These are phyloP conservation scores for Eurois occulta DNA, from an alignment of 2,888 invertebrate species.

Conservation along the genomic window DNA sequence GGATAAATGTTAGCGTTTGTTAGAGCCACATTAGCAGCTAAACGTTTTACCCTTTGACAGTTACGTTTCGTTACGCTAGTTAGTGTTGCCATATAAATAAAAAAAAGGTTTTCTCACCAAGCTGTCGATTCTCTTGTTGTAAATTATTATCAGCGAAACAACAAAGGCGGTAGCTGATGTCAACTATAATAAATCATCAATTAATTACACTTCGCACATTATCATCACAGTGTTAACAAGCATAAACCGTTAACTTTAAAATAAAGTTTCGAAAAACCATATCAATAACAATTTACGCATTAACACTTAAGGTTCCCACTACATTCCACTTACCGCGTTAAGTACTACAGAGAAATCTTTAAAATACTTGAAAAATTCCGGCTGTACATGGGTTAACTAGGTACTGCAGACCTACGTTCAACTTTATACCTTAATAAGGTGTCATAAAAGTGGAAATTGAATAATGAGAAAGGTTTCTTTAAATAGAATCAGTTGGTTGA, in stretches of 20 bases:
- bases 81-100: conserved; percentile 24
- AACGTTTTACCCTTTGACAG: conserved; percentile 43
- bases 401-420: background rate
- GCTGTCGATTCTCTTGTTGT: conserved; percentile 29
- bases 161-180: conserved; percentile 35
- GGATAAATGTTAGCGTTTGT: conserved; percentile 28
- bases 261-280: conserved; percentile 49
- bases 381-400: conserved; percentile 29
- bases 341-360: conserved; percentile 53
- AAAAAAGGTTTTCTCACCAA: conserved; percentile 19
- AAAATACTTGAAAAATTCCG: conserved; percentile 53
- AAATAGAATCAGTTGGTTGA: conserved; percentile 46
- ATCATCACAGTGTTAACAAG: conserved; percentile 52
- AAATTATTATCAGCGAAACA: conserved; percentile 27
- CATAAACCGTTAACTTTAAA: conserved; percentile 38
- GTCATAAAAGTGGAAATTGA: conserved; percentile 32
- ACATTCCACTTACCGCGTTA: conserved; percentile 55
- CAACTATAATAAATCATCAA: conserved; percentile 49
- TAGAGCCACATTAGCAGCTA: conserved; percentile 47
- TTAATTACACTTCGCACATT: conserved; percentile 50
- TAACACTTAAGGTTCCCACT: conserved; percentile 61
- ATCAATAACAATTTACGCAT: conserved; percentile 61
- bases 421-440: conserved; percentile 27
- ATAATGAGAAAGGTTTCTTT: conserved; percentile 24
- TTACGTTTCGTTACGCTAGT: conserved; percentile 33